These are phyloP conservation scores for Montipora cactus DNA, from an alignment of 64 coral and sea anemone genomes.

Conservation along the genomic window DNA sequence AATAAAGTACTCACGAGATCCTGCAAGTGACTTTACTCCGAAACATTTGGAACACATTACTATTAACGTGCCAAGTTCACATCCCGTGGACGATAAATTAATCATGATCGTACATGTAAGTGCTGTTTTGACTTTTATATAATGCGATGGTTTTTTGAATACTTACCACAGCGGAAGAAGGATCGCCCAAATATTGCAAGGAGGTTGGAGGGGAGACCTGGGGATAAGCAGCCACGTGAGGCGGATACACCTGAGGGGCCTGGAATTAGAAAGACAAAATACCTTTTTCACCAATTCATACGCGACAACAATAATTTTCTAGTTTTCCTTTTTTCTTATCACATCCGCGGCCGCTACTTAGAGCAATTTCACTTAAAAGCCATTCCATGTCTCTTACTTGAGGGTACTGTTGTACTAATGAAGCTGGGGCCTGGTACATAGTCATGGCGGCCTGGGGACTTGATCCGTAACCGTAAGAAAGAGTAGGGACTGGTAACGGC, in stretches of 20 bases:
- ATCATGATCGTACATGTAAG: neutral
- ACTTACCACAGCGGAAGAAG: neutral
- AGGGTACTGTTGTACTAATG: constrained; percentile 48
- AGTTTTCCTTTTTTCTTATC: neutral
- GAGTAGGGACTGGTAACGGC: constrained; percentile 79
- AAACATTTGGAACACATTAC: no score
- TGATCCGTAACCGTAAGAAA: constrained; percentile 57
- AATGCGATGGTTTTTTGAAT: neutral
- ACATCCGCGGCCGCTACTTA: no score
- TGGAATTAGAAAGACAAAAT: neutral
- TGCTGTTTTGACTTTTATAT: neutral
- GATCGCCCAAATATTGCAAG: neutral
- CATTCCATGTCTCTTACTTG: constrained; percentile 28
- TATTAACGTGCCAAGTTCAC: no score
- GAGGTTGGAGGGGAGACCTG: constrained; percentile 53
- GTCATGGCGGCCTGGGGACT: constrained; percentile 38
- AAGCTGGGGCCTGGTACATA: constrained; percentile 56
- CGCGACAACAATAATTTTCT: neutral
- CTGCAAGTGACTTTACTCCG: no score
- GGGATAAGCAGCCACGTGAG: constrained; percentile 70
- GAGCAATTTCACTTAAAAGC: no score
- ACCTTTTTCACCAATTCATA: neutral
- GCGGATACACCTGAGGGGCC: constrained; percentile 70
- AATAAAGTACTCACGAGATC: no score
- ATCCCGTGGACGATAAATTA: neutral